A percentile compares a stretch with the other conserved stretches of the same genome.
Conservation (phyloP, 2,113 vertebrate species). For the Orthonyx spaldingii region DNA sequence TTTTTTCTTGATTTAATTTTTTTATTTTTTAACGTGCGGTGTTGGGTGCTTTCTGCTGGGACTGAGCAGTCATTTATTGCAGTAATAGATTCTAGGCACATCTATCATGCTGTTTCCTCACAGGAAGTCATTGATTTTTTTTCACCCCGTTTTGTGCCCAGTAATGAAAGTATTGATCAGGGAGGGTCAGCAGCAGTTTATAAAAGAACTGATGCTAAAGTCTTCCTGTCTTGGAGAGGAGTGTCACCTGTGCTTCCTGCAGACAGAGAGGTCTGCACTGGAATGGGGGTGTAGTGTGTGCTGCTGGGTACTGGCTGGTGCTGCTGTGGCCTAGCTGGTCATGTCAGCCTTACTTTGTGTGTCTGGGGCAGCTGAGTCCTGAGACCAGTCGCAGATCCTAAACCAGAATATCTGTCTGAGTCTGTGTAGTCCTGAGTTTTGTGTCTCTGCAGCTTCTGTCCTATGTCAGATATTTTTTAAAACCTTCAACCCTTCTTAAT, state of each 20-base stretch:
- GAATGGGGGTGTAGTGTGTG: neutral
- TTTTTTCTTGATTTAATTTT: neutral
- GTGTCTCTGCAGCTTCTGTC: neutral
- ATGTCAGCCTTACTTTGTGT: neutral
- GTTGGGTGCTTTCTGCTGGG: neutral
- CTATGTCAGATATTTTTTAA: neutral
- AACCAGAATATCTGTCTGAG: neutral
- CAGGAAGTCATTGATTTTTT: conserved; percentile 54
- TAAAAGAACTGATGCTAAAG: conserved; percentile 7
- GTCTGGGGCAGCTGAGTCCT: neutral
- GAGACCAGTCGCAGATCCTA: neutral
- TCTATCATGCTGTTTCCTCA: neutral
- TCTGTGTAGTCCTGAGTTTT: neutral
- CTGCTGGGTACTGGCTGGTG: neutral
- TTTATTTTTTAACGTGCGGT: neutral
- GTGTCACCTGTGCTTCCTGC: neutral
- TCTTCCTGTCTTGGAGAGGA: neutral
- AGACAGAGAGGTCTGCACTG: neutral
- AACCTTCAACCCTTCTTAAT: neutral
- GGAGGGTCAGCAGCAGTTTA: conserved; percentile 46
- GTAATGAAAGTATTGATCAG: conserved; percentile 70
- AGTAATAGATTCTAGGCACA: neutral
- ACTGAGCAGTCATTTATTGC: neutral
- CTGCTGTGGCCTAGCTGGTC: neutral
- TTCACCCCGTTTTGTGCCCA: neutral